Base-by-base conservation (phyloP, 2,113 vertebrate genomes). In the Lutjanus erythropterus region DNA sequence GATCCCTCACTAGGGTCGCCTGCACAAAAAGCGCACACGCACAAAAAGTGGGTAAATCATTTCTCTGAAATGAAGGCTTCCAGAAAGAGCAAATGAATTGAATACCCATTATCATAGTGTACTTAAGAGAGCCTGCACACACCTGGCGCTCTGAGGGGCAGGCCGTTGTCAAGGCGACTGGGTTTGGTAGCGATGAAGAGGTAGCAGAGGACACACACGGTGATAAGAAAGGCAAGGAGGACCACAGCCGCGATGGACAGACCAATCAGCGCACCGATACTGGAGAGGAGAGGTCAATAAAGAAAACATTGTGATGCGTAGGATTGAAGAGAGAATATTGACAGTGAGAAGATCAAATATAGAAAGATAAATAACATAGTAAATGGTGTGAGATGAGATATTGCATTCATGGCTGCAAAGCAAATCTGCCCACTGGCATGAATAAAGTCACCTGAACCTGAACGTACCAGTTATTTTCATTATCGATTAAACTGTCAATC, bases 181-280 rank as follows among this genome's bases (percentile, higher is more conserved):
- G 97, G 97, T 85, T 99, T 98, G 25, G 95, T 96, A 86, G 94
- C 95, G 80, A 99, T 95, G 86, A 99, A 98, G 90, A 99, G 95
- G 76, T 97, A 97, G 87, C 97, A 98, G 62, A 99, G 96, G 76
- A 97, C 96, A 86, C 96, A 98, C 6, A 96, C 96, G 0, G 97
- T 98, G 91, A 98, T 92, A 71, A 98, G 88, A 86, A 98, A 98
- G 73, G 96, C 96, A 82, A 98, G 95, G 31, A 98, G 96, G 59
- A 98, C 96, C 39, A 97, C 95, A 0, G 96, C 97, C 29, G 97
- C 98, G 71, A 97, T 93, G 2, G 97, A 98, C 72, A 99, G 94
- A 83, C 97, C 98, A 66, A 97, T 92, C 0, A 98, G 96, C 5
- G 97, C 97, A 14, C 97, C 97, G 2, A 98, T 86, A 44, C 98